phyloP scores from a whole-genome alignment of 2,888 invertebrate species.

The Drepanosiphum platanoidis region DNA sequence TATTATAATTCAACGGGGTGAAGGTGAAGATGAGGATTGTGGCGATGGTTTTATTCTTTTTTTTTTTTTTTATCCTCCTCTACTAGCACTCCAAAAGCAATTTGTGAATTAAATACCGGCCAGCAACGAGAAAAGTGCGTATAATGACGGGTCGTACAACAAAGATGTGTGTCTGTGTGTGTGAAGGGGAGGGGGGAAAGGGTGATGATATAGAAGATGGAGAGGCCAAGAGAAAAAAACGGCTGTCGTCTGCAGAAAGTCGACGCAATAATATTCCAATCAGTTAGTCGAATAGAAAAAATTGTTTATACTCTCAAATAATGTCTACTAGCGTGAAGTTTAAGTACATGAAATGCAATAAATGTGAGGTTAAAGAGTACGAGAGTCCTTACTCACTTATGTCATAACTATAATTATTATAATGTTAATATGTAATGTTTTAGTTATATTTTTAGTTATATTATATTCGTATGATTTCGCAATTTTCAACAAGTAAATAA shows the following conservation, averaged over 20 bases:
- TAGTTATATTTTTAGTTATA: no score
- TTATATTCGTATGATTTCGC: no score
- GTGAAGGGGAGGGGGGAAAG: not conserved
- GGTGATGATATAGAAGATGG: not conserved
- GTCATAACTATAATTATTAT: not conserved
- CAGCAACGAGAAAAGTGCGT: constrained; percentile 6
- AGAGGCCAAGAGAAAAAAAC: not conserved
- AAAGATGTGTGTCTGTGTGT: not conserved
- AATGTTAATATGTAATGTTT: no score
- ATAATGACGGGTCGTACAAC: not conserved
- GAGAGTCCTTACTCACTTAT: not conserved
- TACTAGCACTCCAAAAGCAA: constrained; percentile 47
- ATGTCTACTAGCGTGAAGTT: not conserved
- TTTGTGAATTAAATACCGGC: constrained; percentile 57
- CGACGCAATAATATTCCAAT: constrained; percentile 33
- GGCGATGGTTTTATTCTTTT: not conserved
- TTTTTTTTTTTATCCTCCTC: constrained; percentile 3
- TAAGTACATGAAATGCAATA: not conserved
- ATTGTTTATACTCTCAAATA: not conserved
- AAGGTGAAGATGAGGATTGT: not conserved
- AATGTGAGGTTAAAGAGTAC: not conserved
- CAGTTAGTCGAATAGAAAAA: constrained; percentile 30
- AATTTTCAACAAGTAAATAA: no score
- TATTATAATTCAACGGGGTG: constrained; percentile 27
- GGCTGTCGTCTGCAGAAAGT: constrained; percentile 29